Evolutionary conservation across 92 coral and sea anemone species (phyloP).

Genomic region (Porites evermanni): DNA sequence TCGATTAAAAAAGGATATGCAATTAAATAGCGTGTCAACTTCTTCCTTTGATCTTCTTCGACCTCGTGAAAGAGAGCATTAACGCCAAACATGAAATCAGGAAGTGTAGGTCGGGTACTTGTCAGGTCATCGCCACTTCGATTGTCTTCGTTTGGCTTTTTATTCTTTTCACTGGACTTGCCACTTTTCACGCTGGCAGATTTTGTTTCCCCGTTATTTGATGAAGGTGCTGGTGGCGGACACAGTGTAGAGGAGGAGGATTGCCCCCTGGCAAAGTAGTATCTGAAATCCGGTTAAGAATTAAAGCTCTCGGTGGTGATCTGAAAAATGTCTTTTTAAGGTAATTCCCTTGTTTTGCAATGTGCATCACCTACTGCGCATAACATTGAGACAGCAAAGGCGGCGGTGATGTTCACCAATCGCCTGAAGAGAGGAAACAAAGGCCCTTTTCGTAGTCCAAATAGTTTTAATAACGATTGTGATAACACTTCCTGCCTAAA

Average conservation of each 20-base stretch:
- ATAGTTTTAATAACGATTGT: too few relatives aligned
- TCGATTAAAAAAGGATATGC: constrained; percentile 83
- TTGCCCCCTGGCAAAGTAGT: constrained; percentile 74
- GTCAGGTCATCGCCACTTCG: neutral
- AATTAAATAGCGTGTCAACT: constrained; percentile 73
- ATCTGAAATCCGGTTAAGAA: constrained; percentile 51
- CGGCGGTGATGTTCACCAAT: too few relatives aligned
- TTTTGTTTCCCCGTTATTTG: constrained; percentile 11
- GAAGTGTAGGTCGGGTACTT: constrained; percentile 39
- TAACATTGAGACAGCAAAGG: too few relatives aligned
- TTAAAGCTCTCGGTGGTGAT: neutral
- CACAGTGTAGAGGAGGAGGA: neutral
- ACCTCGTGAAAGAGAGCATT: constrained; percentile 69
- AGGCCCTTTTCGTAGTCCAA: too few relatives aligned
- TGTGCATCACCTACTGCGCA: neutral
- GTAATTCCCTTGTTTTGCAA: too few relatives aligned
- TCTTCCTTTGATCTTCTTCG: constrained; percentile 61
- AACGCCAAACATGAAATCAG: constrained; percentile 83
- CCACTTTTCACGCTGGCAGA: neutral
- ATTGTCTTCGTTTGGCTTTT: neutral
- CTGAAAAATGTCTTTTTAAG: too few relatives aligned
- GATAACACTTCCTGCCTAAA: too few relatives aligned
- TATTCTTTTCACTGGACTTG: constrained; percentile 3
- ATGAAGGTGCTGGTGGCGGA: neutral
- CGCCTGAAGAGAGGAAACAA: too few relatives aligned